phyloP scores from a whole-genome alignment of 2,113 vertebrate species.

The Athene cunicularia region DNA sequence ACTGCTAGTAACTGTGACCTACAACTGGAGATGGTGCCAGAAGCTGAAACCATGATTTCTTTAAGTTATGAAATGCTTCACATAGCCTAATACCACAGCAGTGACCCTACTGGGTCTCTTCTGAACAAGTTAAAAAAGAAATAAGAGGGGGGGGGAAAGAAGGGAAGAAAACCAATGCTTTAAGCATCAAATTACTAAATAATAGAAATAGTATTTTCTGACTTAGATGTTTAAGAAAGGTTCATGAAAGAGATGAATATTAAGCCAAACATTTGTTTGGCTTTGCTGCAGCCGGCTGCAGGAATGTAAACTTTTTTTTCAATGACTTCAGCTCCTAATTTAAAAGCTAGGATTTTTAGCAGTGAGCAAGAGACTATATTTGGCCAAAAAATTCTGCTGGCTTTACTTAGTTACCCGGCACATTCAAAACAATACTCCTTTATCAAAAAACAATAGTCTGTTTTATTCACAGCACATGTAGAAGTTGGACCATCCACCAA shows the following conservation, averaged over 20 bases:
- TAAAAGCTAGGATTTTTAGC: constrained; percentile 78
- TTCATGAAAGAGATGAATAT: constrained; percentile 72
- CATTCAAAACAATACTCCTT: constrained; percentile 80
- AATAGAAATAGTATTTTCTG: constrained; percentile 69
- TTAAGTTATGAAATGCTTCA: constrained; percentile 65
- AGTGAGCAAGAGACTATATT: constrained; percentile 82
- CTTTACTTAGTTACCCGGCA: constrained; percentile 75
- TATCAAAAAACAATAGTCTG: constrained; percentile 82
- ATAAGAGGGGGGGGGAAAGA: accelerated
- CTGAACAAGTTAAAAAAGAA: background rate
- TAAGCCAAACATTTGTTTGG: constrained; percentile 79
- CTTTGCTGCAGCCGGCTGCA: constrained; percentile 72
- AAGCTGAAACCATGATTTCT: constrained; percentile 62
- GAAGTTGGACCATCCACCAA: constrained; percentile 72
- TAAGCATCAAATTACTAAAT: constrained; percentile 64
- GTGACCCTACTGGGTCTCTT: constrained; percentile 32
- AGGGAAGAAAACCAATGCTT: background rate
- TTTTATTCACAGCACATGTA: constrained; percentile 80
- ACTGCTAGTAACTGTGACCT: constrained; percentile 60
- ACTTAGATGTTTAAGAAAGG: constrained; percentile 66
- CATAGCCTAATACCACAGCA: constrained; percentile 59
- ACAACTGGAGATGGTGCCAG: constrained; percentile 37
- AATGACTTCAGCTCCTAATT: constrained; percentile 79
- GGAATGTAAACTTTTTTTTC: constrained; percentile 81
- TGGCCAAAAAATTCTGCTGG: constrained; percentile 82